Percentiles rank a stretch among this genome's conserved stretches.
Evolutionary conservation across 2,113 vertebrate species (phyloP).

Genomic region (Mola mola): DNA sequence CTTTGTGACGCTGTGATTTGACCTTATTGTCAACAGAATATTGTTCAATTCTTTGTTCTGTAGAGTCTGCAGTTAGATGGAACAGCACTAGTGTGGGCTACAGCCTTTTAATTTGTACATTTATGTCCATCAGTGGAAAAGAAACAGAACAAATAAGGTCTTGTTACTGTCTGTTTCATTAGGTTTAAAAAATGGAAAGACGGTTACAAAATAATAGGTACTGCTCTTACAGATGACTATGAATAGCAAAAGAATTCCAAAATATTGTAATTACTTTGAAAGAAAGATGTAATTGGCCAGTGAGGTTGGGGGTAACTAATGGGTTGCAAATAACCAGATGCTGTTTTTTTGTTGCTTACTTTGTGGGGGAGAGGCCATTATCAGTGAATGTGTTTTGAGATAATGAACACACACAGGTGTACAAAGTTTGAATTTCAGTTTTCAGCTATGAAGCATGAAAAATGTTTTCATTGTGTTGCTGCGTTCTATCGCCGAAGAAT

Average conservation of each 20-base stretch:
- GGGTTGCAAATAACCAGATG: constrained; percentile 50
- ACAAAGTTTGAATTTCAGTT: constrained; percentile 12
- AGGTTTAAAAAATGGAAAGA: constrained; percentile 63
- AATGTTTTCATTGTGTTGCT: no score
- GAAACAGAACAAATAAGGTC: constrained; percentile 55
- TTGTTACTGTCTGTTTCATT: constrained; percentile 71
- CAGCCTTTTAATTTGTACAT: constrained; percentile 39
- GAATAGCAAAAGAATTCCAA: constrained; percentile 22
- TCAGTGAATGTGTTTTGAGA: constrained; percentile 6
- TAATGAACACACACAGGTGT: constrained; percentile 19
- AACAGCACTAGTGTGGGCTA: constrained; percentile 18
- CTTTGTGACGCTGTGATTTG: constrained; percentile 27
- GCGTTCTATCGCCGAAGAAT: no score
- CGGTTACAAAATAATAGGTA: constrained; percentile 63
- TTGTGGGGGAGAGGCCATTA: constrained; percentile 10
- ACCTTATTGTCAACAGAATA: constrained; percentile 39
- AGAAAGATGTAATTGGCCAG: constrained; percentile 48
- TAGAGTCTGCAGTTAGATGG: constrained; percentile 15
- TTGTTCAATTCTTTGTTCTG: constrained; percentile 12
- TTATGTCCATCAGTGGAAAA: constrained; percentile 59
- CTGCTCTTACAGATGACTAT: constrained; percentile 52
- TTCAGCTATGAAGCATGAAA: background rate
- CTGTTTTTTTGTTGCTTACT: constrained; percentile 40
- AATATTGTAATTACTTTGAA: constrained; percentile 57
- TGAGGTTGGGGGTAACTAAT: constrained; percentile 61